Evolutionary conservation across 2,113 vertebrate genomes (phyloP), one percentile per base, ranked within the genome.

Genomic region (Cathartes aura): DNA sequence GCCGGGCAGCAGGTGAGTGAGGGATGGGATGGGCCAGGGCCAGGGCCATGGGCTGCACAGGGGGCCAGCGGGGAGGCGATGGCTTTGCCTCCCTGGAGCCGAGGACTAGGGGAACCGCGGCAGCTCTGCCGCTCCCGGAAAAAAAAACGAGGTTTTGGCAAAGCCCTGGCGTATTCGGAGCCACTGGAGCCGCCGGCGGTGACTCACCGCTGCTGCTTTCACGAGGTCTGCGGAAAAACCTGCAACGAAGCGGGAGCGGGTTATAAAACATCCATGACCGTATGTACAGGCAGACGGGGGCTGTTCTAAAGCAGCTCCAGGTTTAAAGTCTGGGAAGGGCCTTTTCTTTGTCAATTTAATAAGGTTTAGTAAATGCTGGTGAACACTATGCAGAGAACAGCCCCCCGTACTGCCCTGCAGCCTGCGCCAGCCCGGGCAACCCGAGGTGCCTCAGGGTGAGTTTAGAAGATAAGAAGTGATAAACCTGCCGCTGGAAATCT

Each of bases 281-380:
- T 21, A 1, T 0, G 20, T 2, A 3, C 23, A 1, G n/a, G 71
- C 1, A 2, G 3, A 2, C 0, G 0, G 48, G 34, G 47, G 27
- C 7, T 47, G 48, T 6, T 62, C 50, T 11, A 10, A 15, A 73
- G 43, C 81, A 56, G 30, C 21, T 32, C 48, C 52, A 1, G 21
- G 43, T 43, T 58, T 40, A 5, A 32, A 52, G 11, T 1, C 3
- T 27, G 59, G 58, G 29, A 60, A 70, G 18, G 32, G 29, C 14
- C 26, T 87, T 93, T 72, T 24, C 48, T 63, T 32, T 12, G 9
- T 4, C 38, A 10, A 4, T 66, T 83, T 9, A n/a, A 27, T 17
- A 62, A 15, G 7, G 7, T 43, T 67, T 22, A 34, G 63, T 21
- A 38, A 86, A 22, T 6, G 38, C 48, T 50, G 64, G 3, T 0